Evolutionary conservation across 2,797 vertebrate species (phyloP), one percentile per base, ranked within the genome.

Genomic region (Spea hammondii): DNA sequence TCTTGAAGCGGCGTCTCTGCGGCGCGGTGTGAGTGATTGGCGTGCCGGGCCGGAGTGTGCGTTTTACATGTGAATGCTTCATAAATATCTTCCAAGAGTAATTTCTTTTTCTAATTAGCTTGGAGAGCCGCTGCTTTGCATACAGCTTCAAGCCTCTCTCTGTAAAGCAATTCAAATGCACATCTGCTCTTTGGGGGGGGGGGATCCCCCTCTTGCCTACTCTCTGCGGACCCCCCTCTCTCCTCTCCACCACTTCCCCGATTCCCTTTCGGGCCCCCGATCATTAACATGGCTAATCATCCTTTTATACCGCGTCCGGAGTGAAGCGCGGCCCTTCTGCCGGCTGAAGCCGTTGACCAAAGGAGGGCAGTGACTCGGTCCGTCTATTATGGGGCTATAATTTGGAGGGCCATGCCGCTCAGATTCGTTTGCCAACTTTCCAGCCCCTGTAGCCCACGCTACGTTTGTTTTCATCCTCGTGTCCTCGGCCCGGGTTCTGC

Each of bases 51-150:
- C 70, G 44, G 70, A 62, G 70, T 48, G 67, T 79, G 32, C 65
- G 79, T 86, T 72, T 84, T 86, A 84, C 83, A 78, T 88, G 55
- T 85, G 77, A 85, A 81, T 86, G 66, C 77, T 78, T 89, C 83
- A 79, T 87, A 87, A 88, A 79, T 84, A 86, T 85, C 87, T 87
- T 84, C 86, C 84, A 80, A 78, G 84, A 84, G 83, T 74, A 85
- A 75, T 85, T 77, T 77, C 60, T 77, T 69, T 77, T 83, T 83
- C 80, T 85, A 83, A 84, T 86, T 88, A 84, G 49, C 76, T 84
- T 82, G 79, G 88, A 68, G 76, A 85, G 57, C 72, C 79, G 84
- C 71, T 82, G 66, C 72, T 88, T 87, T 80, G 79, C 1, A 0
- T 84, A 85, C 72, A 1, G 5, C 79, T 90, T 86, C 32, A 84